These are phyloP conservation scores for Heteractis magnifica DNA, from an alignment of 92 coral and sea anemone genomes.

Conservation along the genomic window DNA sequence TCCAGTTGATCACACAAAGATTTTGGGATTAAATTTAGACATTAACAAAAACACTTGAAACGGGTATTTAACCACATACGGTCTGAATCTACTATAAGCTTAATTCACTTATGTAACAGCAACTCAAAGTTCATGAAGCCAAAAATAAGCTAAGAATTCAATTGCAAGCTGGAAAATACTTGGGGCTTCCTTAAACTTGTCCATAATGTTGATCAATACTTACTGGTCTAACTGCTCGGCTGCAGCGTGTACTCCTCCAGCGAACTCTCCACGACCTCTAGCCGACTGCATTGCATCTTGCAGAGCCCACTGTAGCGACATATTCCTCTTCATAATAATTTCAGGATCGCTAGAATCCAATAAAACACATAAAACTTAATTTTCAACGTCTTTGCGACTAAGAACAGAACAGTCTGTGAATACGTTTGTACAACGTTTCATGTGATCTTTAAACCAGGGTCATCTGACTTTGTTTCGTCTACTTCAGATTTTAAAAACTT, in stretches of 20 bases:
- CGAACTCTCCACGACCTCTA: conserved; percentile 37
- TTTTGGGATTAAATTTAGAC: no score
- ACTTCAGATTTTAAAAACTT: neutral
- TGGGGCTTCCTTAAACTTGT: neutral
- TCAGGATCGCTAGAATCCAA: conserved; percentile 27
- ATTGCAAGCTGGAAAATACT: no score
- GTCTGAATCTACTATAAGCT: neutral
- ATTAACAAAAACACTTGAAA: neutral
- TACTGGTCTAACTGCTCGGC: conserved; percentile 66
- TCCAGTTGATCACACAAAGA: neutral
- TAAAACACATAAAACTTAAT: neutral
- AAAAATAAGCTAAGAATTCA: neutral
- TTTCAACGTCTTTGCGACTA: no score
- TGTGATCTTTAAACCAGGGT: neutral
- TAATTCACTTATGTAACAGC: no score
- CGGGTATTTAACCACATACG: no score
- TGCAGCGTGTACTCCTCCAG: conserved; percentile 55
- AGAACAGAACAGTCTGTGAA: no score
- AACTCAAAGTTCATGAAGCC: neutral
- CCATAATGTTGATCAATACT: conserved; percentile 17
- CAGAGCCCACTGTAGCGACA: conserved; percentile 51
- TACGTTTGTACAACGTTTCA: no score
- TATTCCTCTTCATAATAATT: conserved; percentile 34
- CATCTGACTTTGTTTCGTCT: neutral
- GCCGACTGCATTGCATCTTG: conserved; percentile 54